Conservation (phyloP, 2,113 vertebrate species). For the Tinamus guttatus region DNA sequence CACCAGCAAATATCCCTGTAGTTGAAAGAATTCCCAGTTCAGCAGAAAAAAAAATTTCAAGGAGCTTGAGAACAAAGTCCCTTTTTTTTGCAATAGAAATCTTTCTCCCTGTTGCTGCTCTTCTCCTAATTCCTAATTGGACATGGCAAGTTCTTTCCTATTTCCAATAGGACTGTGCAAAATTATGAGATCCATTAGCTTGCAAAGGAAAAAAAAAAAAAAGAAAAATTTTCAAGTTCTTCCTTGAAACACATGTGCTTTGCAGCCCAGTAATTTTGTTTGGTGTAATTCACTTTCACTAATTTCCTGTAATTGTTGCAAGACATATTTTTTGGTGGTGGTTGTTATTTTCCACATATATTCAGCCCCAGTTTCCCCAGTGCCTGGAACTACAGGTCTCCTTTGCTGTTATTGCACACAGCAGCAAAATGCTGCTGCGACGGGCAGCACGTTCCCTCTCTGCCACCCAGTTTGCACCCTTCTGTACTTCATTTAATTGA, state of each 20-base stretch:
- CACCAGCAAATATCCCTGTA: background rate
- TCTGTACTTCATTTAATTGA: background rate
- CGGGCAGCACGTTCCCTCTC: background rate
- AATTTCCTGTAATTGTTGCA: constrained; percentile 54
- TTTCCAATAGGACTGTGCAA: constrained; percentile 17
- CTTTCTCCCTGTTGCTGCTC: constrained; percentile 49
- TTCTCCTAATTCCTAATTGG: constrained; percentile 59
- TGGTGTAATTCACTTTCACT: constrained; percentile 37
- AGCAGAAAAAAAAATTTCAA: background rate
- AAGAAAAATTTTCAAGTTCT: background rate
- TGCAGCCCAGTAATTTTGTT: constrained; percentile 40
- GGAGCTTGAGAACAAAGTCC: background rate
- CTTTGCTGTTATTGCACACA: background rate
- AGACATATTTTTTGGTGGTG: background rate
- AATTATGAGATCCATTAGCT: constrained; percentile 49
- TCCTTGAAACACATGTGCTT: background rate
- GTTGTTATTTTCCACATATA: constrained; percentile 5
- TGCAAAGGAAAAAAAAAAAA: background rate
- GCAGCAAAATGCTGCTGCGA: background rate
- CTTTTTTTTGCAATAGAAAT: background rate
- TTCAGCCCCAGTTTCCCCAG: background rate
- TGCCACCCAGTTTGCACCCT: background rate
- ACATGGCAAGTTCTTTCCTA: constrained; percentile 51
- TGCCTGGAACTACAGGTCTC: background rate
- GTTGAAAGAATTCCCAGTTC: background rate